Conservation (phyloP, 2,888 invertebrate species). For the Gisinianus flammeolus region DNA sequence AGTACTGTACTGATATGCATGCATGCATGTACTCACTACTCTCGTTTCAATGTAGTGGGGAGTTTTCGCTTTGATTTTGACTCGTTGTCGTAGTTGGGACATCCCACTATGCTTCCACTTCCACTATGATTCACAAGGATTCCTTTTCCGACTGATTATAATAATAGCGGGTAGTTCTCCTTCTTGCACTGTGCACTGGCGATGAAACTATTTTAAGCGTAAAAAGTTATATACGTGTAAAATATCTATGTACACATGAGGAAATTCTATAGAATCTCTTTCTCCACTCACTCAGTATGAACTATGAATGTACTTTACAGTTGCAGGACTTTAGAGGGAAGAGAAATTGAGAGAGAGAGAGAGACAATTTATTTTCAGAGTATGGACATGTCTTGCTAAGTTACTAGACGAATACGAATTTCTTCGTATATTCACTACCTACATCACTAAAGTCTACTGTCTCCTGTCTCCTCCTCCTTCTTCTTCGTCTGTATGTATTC, state of each 20-base stretch:
- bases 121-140: too few relatives aligned
- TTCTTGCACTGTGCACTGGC: not conserved
- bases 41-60: not conserved
- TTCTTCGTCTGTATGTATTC: too few relatives aligned
- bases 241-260: not conserved
- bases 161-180: not conserved
- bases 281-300: not conserved
- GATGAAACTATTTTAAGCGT: not conserved
- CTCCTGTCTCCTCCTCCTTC: too few relatives aligned
- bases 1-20: not conserved
- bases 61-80: conserved; percentile 1
- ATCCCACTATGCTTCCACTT: not conserved
- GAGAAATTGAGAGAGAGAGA: not conserved
- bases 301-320: conserved; percentile 4
- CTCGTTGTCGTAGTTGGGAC: not conserved
- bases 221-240: not conserved
- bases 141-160: not conserved
- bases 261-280: not conserved
- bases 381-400: not conserved
- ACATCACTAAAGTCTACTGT: not conserved
- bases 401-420: not conserved
- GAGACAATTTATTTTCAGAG: conserved; percentile 6
- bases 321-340: not conserved
- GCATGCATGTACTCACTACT: not conserved
- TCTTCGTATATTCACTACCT: not conserved